Conservation (phyloP, 1,140 invertebrate genomes). For the Chionoecetes opilio region DNA sequence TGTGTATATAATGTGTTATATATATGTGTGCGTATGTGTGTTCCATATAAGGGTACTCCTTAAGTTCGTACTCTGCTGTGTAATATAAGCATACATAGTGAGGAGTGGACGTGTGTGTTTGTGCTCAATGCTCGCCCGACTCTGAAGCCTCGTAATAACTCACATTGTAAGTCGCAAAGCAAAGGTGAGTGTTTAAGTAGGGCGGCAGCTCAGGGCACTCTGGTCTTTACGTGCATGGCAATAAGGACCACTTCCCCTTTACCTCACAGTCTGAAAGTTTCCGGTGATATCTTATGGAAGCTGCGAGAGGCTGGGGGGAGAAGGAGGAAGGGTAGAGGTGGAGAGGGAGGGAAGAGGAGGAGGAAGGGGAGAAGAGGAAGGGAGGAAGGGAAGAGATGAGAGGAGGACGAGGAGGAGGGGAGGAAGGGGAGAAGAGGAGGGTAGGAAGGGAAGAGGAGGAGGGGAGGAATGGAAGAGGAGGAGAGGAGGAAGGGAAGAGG, state of each 20-base stretch:
- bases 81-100: too few relatives aligned
- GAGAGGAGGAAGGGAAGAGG: background rate
- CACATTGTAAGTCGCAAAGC: conserved; percentile 46
- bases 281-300: conserved; percentile 41
- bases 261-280: background rate
- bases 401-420: background rate
- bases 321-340: too few relatives aligned
- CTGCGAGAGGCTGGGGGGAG: background rate
- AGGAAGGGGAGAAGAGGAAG: background rate
- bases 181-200: conserved; percentile 33
- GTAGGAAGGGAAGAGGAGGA: background rate
- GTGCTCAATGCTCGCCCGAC: background rate
- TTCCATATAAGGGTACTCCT: too few relatives aligned
- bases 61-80: too few relatives aligned
- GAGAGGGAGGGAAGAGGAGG: background rate
- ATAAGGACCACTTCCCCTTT: background rate
- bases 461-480: background rate
- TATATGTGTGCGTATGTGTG: background rate
- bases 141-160: background rate
- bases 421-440: background rate
- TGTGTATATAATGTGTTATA: background rate
- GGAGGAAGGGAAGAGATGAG: background rate
- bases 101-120: too few relatives aligned
- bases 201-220: background rate
- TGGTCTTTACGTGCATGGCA: too few relatives aligned